These are phyloP conservation scores for Hypomecis punctinalis DNA, from an alignment of 2,888 invertebrate genomes.

Conservation along the genomic window DNA sequence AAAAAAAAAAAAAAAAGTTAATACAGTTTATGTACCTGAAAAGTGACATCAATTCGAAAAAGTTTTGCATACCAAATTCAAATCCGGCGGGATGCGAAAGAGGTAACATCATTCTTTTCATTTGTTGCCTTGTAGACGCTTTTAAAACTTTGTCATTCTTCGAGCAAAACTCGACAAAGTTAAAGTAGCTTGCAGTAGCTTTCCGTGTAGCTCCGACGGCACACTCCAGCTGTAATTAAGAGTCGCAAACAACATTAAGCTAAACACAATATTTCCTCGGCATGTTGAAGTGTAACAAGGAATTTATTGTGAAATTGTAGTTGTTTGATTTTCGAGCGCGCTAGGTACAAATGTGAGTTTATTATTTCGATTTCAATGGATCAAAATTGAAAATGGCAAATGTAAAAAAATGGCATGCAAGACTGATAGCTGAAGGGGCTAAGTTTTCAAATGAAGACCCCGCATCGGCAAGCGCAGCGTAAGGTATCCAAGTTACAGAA, in stretches of 20 bases:
- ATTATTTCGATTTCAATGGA: too few relatives aligned
- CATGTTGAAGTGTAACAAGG: slow-evolving; percentile 31
- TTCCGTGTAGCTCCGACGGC: slow-evolving; percentile 46
- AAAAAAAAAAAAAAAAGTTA: not conserved
- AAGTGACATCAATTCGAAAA: slow-evolving; percentile 26
- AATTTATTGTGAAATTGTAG: not conserved
- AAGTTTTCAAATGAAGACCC: too few relatives aligned
- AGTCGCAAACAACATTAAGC: slow-evolving; percentile 56
- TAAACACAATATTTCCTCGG: slow-evolving; percentile 53
- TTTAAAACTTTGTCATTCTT: slow-evolving; percentile 44
- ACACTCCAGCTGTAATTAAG: slow-evolving; percentile 56
- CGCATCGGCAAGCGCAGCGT: too few relatives aligned
- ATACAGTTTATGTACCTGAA: not conserved
- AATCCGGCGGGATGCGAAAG: slow-evolving; percentile 32
- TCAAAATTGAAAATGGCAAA: too few relatives aligned
- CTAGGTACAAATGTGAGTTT: too few relatives aligned
- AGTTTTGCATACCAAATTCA: slow-evolving; percentile 38
- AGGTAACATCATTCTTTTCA: slow-evolving; percentile 38
- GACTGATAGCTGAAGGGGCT: too few relatives aligned
- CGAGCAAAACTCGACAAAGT: slow-evolving; percentile 35
- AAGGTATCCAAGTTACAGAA: too few relatives aligned
- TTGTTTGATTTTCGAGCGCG: too few relatives aligned
- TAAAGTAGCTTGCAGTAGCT: slow-evolving; percentile 43
- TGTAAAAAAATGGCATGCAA: too few relatives aligned
- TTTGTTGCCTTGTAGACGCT: slow-evolving; percentile 38